Evolutionary conservation across 1,140 invertebrate genomes (phyloP).

Genomic region (Camponotus pennsylvanicus): DNA sequence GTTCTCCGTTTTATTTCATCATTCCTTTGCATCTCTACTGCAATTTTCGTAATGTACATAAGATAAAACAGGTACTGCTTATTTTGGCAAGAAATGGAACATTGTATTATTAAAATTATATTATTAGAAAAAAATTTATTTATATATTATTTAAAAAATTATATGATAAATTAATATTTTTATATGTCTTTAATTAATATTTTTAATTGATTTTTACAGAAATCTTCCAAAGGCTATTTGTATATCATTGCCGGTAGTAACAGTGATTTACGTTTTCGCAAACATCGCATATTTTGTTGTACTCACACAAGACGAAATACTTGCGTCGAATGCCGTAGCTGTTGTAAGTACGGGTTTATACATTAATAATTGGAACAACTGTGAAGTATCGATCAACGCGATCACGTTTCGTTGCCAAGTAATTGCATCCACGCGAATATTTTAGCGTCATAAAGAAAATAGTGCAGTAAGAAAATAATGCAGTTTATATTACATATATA

Average conservation of each 20-base stretch:
- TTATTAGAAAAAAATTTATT: background rate
- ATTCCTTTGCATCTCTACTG: background rate
- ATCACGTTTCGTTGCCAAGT: background rate
- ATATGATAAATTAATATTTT: background rate
- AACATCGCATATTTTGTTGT: slow-evolving; percentile 98
- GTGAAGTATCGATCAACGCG: background rate
- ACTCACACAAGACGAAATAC: slow-evolving; percentile 93
- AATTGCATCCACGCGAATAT: background rate
- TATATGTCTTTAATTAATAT: background rate
- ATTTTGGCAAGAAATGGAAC: background rate
- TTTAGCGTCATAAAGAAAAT: background rate
- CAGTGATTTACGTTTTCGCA: slow-evolving; percentile 95
- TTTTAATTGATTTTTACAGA: slow-evolving; percentile 84
- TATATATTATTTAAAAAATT: slow-evolving; percentile 28
- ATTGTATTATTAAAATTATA: slow-evolving; percentile 8
- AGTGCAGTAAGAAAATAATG: background rate
- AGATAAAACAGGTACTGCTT: background rate
- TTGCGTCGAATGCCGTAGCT: slow-evolving; percentile 96
- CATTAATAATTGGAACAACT: background rate
- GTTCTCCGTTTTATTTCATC: background rate
- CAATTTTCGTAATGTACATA: background rate
- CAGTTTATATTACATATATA: background rate
- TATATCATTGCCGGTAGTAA: slow-evolving; percentile 96
- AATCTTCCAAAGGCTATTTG: slow-evolving; percentile 98
- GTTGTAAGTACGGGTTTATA: slow-evolving; percentile 94